A percentile compares a stretch with the other conserved stretches of the same genome.
Evolutionary conservation across 2,888 invertebrate genomes (phyloP).

Genomic region (Thereva unica): DNA sequence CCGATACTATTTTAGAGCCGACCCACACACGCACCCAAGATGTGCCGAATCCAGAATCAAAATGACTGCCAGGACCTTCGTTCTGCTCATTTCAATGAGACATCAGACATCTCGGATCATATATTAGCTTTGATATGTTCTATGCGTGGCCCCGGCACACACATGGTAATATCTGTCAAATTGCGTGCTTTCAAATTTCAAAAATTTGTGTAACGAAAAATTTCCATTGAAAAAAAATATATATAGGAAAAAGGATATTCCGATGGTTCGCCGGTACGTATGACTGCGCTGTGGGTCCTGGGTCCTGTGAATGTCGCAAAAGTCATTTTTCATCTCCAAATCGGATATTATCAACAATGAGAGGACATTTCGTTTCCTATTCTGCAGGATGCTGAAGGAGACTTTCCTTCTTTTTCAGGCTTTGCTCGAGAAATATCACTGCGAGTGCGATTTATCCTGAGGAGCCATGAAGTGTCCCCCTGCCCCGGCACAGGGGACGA

Average conservation of each 20-base stretch:
- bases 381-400: constrained; percentile 6
- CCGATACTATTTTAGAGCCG: not conserved
- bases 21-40: not conserved
- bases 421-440: constrained; percentile 7
- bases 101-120: constrained; percentile 1
- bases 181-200: constrained; percentile 18
- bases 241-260: constrained; percentile 21
- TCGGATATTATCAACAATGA: constrained; percentile 39
- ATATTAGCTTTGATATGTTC: constrained; percentile 6
- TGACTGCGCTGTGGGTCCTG: not conserved
- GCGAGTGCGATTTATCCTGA: constrained; percentile 29
- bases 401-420: constrained; percentile 13
- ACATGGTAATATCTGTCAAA: constrained; percentile 27
- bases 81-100: constrained; percentile 28
- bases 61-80: constrained; percentile 17
- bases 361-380: constrained; percentile 34
- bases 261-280: not conserved
- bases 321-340: constrained; percentile 38
- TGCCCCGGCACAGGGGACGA: not conserved
- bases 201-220: not conserved
- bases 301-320: constrained; percentile 22
- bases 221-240: constrained; percentile 16
- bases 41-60: constrained; percentile 15
- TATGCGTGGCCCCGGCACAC: not conserved
- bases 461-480: not conserved